Conservation (phyloP, 1,140 invertebrate genomes). For the Aphelinus certus region DNA sequence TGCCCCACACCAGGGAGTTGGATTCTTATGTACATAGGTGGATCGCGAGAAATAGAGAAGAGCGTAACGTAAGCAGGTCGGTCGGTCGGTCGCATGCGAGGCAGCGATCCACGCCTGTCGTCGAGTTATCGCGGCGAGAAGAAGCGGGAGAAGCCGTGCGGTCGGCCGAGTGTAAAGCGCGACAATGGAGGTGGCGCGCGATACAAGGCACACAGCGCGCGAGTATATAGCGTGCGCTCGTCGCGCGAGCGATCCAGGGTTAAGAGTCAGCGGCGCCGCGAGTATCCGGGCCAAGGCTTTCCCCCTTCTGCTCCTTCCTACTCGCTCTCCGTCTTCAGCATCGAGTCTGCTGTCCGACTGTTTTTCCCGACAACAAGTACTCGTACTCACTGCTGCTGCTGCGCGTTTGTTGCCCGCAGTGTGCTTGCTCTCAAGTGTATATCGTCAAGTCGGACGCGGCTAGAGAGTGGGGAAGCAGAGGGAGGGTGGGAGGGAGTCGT, state of each 20-base stretch:
- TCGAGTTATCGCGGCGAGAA: too few relatives aligned
- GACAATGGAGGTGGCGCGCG: constrained; percentile 3
- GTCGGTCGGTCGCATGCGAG: not conserved
- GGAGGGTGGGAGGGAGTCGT: not conserved
- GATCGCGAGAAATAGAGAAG: too few relatives aligned
- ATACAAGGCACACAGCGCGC: not conserved
- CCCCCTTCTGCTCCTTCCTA: constrained; percentile 35
- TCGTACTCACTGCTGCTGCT: too few relatives aligned
- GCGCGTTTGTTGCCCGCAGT: too few relatives aligned
- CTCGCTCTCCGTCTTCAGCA: too few relatives aligned
- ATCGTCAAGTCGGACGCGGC: too few relatives aligned
- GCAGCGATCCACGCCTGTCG: not conserved
- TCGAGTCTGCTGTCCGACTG: too few relatives aligned
- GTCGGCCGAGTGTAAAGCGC: constrained; percentile 33
- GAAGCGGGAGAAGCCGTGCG: too few relatives aligned
- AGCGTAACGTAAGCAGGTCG: not conserved
- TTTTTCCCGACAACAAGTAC: too few relatives aligned
- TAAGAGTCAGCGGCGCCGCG: constrained; percentile 23
- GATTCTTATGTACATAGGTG: too few relatives aligned
- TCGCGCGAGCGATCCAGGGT: constrained; percentile 31
- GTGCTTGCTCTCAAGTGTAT: too few relatives aligned
- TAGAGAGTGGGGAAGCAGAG: not conserved
- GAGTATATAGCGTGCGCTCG: not conserved
- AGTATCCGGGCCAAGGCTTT: constrained; percentile 51
- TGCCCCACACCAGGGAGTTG: too few relatives aligned